These are phyloP conservation scores for Phoxinus dragarum DNA, from an alignment of 2,797 vertebrate species.

Conservation along the genomic window DNA sequence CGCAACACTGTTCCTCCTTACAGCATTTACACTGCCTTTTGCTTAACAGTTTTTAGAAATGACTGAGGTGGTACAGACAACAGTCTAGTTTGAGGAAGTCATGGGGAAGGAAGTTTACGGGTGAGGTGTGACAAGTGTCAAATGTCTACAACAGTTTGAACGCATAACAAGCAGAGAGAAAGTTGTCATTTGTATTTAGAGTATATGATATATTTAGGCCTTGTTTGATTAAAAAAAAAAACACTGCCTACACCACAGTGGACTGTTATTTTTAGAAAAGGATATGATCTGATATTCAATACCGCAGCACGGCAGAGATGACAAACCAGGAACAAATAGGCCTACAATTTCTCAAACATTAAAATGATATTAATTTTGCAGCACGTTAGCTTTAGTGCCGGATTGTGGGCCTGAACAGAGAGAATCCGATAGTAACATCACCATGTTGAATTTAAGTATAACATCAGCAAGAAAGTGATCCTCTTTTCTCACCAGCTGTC, in stretches of 20 bases:
- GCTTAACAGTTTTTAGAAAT: conserved; percentile 8
- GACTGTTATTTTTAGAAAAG: not conserved
- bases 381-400: not conserved
- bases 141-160: not conserved
- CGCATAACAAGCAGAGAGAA: not conserved
- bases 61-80: not conserved
- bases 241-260: not conserved
- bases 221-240: no score
- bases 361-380: not conserved
- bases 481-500: conserved; percentile 14
- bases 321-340: not conserved
- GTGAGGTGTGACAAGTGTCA: conserved; percentile 34
- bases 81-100: conserved; percentile 44
- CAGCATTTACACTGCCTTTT: not conserved
- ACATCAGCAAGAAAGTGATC: not conserved
- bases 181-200: not conserved
- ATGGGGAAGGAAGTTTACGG: conserved; percentile 32
- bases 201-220: not conserved
- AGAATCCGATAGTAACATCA: not conserved
- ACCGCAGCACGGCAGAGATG: not conserved
- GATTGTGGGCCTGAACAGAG: not conserved
- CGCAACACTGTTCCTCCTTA: not conserved
- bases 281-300: not conserved
- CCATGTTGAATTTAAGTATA: not conserved
- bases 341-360: not conserved